These are phyloP conservation scores for Synanthedon tipuliformis DNA, from an alignment of 2,888 invertebrate species.

Conservation along the genomic window DNA sequence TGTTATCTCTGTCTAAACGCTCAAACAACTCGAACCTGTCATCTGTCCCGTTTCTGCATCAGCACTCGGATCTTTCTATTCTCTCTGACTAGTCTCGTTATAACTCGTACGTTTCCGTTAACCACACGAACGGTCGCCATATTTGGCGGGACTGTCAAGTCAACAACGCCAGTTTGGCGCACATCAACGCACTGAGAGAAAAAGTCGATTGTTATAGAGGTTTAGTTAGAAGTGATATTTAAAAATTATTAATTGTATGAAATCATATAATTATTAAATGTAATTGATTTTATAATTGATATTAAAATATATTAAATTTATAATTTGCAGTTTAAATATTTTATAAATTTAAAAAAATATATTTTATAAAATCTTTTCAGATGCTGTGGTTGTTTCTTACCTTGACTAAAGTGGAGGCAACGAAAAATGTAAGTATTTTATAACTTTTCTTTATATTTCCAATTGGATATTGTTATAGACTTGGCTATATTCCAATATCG, in stretches of 20 bases:
- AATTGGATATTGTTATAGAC: not conserved
- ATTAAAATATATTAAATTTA: no score
- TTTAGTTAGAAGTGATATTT: not conserved
- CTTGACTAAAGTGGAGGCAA: not conserved
- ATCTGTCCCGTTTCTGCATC: conserved; percentile 57
- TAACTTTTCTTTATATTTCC: not conserved
- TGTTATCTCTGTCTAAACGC: conserved; percentile 52
- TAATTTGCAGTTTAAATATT: no score
- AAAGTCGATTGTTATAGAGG: conserved; percentile 42
- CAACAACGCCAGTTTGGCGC: conserved; percentile 66
- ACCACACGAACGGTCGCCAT: conserved; percentile 65
- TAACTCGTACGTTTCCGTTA: conserved; percentile 67
- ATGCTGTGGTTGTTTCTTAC: not conserved
- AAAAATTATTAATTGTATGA: conserved; percentile 6
- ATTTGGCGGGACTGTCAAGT: conserved; percentile 68
- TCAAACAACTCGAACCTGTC: conserved; percentile 53
- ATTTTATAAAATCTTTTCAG: not conserved
- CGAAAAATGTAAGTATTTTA: not conserved
- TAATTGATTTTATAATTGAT: no score
- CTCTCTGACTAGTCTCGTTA: conserved; percentile 62
- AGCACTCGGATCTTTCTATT: conserved; percentile 45
- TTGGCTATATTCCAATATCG: not conserved
- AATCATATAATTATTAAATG: no score
- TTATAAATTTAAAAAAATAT: no score
- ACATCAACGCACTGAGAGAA: conserved; percentile 43